Base-by-base conservation (phyloP, 1,140 invertebrate species). In the Magallana angulata region DNA sequence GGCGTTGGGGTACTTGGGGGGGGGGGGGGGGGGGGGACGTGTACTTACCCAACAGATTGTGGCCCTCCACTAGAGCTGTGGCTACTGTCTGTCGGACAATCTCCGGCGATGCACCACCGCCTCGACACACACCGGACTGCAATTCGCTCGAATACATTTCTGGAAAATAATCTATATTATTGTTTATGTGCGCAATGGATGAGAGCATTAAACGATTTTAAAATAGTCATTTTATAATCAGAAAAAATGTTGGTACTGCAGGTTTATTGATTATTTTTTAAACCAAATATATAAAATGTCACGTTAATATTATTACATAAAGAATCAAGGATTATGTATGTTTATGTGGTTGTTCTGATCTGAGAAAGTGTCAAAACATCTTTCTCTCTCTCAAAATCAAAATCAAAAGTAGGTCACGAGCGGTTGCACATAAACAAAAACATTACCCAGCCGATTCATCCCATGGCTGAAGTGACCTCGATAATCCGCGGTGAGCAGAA, bases 1-100 rank as follows among this genome's bases (percentile, higher is more conserved):
- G 0, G 18, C 18, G 0, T 36, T 36, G 36, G 36, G 36, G 36
- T 24, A 24, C 18, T 24, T 36, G 36, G 36, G 36, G 36, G 36
- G 36, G 1, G 36, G 36, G 1, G 36, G 36, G 36, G 36, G 36
- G 36, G 36, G 36, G 36, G 36, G 1, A 36, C 36, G 0, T 36
- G 4, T 36, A 36, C 83, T 62, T 84, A 92, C 98, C 98, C 4
- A 99, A 93, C 0, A 97, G 96, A 93, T 98, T 98, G 84, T 96
- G 96, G 4, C 98, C 98, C 91, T 98, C 96, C 1, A 99, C 97
- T 94, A 97, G 96, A 0, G 97, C 98, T 1, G 97, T 97, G 1
- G 97, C 97, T 24, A 96, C 95, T 0, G 96, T 96, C 94, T 98
- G 96, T 91, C 97, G 97, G 0, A 97, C 90, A 24, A 98, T 95